Evolutionary conservation across 2,888 invertebrate species (phyloP).

Genomic region (Pachydiplax longipennis): DNA sequence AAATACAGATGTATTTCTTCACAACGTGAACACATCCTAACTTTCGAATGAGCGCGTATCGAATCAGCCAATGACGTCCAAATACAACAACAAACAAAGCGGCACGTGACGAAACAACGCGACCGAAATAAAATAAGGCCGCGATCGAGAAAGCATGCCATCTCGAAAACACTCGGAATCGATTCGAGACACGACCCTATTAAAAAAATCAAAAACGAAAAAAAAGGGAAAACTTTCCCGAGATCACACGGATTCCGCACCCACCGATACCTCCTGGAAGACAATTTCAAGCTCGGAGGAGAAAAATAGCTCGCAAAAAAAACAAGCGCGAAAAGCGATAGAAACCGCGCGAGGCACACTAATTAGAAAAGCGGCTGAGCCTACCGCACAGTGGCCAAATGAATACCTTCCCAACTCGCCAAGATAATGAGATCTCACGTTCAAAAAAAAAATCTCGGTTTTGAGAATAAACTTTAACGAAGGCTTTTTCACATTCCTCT

Average conservation of each 20-base stretch:
- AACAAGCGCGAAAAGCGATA: neutral
- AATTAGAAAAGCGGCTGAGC: constrained; percentile 31
- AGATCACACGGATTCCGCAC: neutral
- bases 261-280: neutral
- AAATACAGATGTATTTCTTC: too few relatives aligned
- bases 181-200: too few relatives aligned
- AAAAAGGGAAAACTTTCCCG: neutral
- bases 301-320: neutral
- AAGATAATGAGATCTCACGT: constrained; percentile 36
- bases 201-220: too few relatives aligned
- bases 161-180: too few relatives aligned
- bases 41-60: too few relatives aligned
- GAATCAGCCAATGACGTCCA: too few relatives aligned
- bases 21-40: too few relatives aligned
- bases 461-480: constrained; percentile 44
- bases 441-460: constrained; percentile 11
- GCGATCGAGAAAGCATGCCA: too few relatives aligned
- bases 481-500: constrained; percentile 34
- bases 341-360: constrained; percentile 13
- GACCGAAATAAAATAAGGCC: too few relatives aligned
- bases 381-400: constrained; percentile 20
- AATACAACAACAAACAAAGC: too few relatives aligned
- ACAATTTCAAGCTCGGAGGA: neutral
- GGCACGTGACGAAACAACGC: too few relatives aligned
- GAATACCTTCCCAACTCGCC: constrained; percentile 18